Evolutionary conservation across 2,797 vertebrate species (phyloP), one percentile per base, ranked within the genome.

Genomic region (Loriculus beryllinus): DNA sequence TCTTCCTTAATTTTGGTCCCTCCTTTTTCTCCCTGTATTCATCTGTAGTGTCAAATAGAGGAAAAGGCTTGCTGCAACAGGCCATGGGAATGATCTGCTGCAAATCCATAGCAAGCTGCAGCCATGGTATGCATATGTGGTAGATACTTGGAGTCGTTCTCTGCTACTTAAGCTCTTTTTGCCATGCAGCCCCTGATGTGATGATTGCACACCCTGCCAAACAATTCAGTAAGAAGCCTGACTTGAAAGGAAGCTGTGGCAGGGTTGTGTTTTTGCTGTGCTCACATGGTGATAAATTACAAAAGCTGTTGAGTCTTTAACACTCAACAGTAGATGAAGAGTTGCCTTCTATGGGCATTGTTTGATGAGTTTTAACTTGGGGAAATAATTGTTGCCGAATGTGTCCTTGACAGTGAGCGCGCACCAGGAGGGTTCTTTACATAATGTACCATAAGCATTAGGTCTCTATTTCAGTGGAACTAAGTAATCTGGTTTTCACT

Each of bases 191-290:
- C 22, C 37, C 60, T 0, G 2, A 82, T 10, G 54, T 64, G 96
- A 67, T 82, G 85, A 52, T 64, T 82, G 80, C 29, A 67, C 47
- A 56, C 69, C 33, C 72, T 96, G 85, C 80, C 76, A 92, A 90
- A 74, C 85, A 56, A 64, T 57, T 93, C 69, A 88, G 10, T 88
- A 79, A 85, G 82, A 91, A 90, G 45, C 48, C 10, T 31, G 25
- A 86, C 80, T 95, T 94, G 85, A 96, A 96, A 93, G 92, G 82
- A 82, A 39, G 29, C 77, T 82, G 87, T 86, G 72, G 77, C 83
- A 84, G 76, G 86, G 70, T 88, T 79, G 7, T 69, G 29, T 88
- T 86, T 95, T 95, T 90, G 29, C 82, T 86, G 43, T 72, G 59
- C 87, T 92, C 65, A 29, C 64, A 54, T 51, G 74, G 72, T 96